These are phyloP conservation scores for Pheosia gnoma DNA, from an alignment of 2,888 invertebrate genomes.

Conservation along the genomic window DNA sequence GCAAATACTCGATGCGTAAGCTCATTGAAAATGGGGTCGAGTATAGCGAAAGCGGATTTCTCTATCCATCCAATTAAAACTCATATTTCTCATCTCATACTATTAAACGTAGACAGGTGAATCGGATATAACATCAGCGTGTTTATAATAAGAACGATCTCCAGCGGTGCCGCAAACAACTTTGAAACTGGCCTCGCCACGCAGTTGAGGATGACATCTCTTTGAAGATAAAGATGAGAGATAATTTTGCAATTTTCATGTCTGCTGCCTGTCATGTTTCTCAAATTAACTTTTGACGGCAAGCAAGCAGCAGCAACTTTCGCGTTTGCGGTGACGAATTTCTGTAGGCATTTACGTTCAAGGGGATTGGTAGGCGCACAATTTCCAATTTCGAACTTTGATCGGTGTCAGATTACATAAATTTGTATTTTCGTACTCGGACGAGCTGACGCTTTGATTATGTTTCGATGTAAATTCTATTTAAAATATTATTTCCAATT, in stretches of 20 bases:
- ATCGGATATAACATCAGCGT: slow-evolving; percentile 67
- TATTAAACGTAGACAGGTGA: slow-evolving; percentile 59
- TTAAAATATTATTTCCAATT: slow-evolving; percentile 3
- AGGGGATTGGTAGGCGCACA: slow-evolving; percentile 41
- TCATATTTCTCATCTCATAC: slow-evolving; percentile 54
- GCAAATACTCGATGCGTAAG: slow-evolving; percentile 6
- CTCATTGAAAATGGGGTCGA: slow-evolving; percentile 3
- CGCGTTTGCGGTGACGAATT: slow-evolving; percentile 55
- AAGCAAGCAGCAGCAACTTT: slow-evolving; percentile 56
- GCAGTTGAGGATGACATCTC: slow-evolving; percentile 80
- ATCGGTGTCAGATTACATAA: slow-evolving; percentile 51
- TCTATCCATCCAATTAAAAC: slow-evolving; percentile 47
- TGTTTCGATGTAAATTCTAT: slow-evolving; percentile 28
- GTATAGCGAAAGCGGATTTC: slow-evolving; percentile 8
- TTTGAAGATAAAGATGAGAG: slow-evolving; percentile 82
- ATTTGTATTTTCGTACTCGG: slow-evolving; percentile 40
- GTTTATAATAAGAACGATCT: slow-evolving; percentile 68
- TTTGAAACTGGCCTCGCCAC: slow-evolving; percentile 74
- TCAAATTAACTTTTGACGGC: slow-evolving; percentile 76
- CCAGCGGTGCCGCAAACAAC: slow-evolving; percentile 73
- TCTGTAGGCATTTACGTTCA: slow-evolving; percentile 45
- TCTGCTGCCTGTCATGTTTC: slow-evolving; percentile 69
- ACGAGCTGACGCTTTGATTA: slow-evolving; percentile 41
- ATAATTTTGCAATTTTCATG: slow-evolving; percentile 82
- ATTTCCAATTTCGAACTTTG: slow-evolving; percentile 60